Base-by-base conservation (phyloP, 2,797 vertebrate species). In the Linurgus olivaceus region DNA sequence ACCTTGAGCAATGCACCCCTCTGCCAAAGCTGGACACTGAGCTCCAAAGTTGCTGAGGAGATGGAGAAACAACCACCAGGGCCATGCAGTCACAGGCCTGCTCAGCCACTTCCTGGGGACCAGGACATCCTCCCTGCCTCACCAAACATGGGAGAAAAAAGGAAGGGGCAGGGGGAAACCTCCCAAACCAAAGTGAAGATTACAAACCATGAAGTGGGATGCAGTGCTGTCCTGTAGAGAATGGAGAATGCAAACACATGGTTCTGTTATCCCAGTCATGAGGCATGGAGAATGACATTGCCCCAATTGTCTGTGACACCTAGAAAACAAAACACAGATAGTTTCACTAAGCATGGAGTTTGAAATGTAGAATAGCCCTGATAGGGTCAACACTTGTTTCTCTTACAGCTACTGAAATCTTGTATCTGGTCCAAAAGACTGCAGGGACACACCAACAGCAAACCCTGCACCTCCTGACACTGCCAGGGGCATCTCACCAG, bases 301-400 rank as follows among this genome's bases (percentile, higher is more conserved):
- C 95, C 85, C 95, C 91, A 90, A 90, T 59, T 57, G 98, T 98
- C 59, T 96, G 97, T 93, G 97, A 98, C 75, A 98, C 98, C 98
- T 99, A 95, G 38, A 51, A 90, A 74, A 93, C 52, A 94, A 75
- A 90, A n/a, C 5, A 45, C 10, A 10, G 44, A 44, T 0, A 33
- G 45, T 75, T 42, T 86, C 63, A 88, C 62, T 63, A 5, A 31
- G 25, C 1, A 1, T 16, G n/a, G n/a, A 29, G 51, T 29, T 55
- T 37, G 19, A 89, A 81, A 44, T 2, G 17, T 42, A 11, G 35
- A 77, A 10, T 3, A 91, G 71, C 31, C 29, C 38, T 52, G 45
- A 72, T 0, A 73, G 19, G 78, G 54, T 24, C 50, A 65, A 16
- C 5, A n/a, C 13, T 50, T 37, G 10, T 25, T 85, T 51, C 38